Evolutionary conservation across 2,888 invertebrate species (phyloP), one percentile per base, ranked within the genome.

Genomic region (Lithophane ornitopus): DNA sequence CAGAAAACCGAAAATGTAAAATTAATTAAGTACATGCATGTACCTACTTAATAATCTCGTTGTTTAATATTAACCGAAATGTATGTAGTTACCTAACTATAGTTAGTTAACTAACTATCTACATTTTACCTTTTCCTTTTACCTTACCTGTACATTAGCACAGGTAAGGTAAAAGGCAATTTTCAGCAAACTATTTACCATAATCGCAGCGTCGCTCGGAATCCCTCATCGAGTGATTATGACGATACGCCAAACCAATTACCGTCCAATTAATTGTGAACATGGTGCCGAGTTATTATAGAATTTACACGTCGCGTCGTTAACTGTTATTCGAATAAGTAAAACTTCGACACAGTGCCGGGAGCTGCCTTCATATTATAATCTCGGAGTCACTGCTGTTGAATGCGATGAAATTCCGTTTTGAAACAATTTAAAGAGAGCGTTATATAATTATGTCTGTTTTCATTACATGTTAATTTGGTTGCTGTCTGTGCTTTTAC

Each of bases 191-290:
- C 76, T 76, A 70, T 80, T 84, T 80, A 70, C 67, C 67, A 70
- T 49, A 70, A 76, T 74, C 72, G 62, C 78, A 76, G 62, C 72
- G 46, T 41, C 58, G 70, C 68, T 68, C 70, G 58, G 73, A 63
- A 74, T 74, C 76, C 69, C 74, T 74, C 69, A 67, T 59, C 83
- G 73, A 80, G 74, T 75, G 70, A 76, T 74, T 79, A 79, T 68
- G 74, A 85, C 74, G 78, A 78, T 81, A 83, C 81, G 81, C 81
- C 73, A 77, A 86, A 85, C 76, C 85, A 72, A 85, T 86, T 86
- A 85, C 75, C 76, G 49, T 69, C 68, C 78, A 86, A 86, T 85
- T 85, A 85, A 85, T 84, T 84, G 87, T 81, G 76, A 77, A 76
- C 80, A 75, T 73, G 71, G 67, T 75, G 54, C 62, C 63, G 68